Conservation (phyloP, 2,113 vertebrate species). For the Athene noctua region DNA sequence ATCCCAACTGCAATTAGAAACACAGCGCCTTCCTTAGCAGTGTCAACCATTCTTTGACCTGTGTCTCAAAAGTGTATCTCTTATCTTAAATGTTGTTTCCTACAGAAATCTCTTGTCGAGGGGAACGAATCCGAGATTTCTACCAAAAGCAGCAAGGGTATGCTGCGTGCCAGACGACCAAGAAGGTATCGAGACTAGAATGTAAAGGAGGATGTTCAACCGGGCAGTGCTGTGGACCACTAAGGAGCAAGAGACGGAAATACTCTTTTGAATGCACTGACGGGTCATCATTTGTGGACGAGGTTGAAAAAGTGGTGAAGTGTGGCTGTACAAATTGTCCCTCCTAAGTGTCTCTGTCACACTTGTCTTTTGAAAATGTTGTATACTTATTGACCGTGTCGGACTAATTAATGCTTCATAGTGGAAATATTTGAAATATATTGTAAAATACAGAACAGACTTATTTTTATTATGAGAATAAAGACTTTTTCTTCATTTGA, state of each 20-base stretch:
- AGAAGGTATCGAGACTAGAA: conserved; percentile 97
- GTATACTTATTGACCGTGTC: conserved; percentile 79
- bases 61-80: neutral
- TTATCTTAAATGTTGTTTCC: neutral
- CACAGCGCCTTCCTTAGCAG: neutral
- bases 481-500: conserved; percentile 85
- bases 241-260: conserved; percentile 97
- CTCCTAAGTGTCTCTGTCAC: conserved; percentile 75
- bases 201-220: conserved; percentile 86
- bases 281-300: conserved; percentile 94
- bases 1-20: neutral
- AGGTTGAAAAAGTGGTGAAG: conserved; percentile 97
- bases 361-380: conserved; percentile 58
- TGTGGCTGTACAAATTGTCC: conserved; percentile 93
- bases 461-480: conserved; percentile 99
- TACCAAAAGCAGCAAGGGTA: conserved; percentile 99
- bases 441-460: conserved; percentile 99
- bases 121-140: conserved; percentile 96
- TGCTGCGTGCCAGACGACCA: conserved; percentile 96
- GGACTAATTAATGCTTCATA: conserved; percentile 92
- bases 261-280: conserved; percentile 98
- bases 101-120: conserved; percentile 95
- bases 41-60: neutral
- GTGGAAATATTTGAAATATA: conserved; percentile 98
- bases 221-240: conserved; percentile 89